These are phyloP conservation scores for Pseudopipra pipra DNA, from an alignment of 2,113 vertebrate genomes.

Conservation along the genomic window DNA sequence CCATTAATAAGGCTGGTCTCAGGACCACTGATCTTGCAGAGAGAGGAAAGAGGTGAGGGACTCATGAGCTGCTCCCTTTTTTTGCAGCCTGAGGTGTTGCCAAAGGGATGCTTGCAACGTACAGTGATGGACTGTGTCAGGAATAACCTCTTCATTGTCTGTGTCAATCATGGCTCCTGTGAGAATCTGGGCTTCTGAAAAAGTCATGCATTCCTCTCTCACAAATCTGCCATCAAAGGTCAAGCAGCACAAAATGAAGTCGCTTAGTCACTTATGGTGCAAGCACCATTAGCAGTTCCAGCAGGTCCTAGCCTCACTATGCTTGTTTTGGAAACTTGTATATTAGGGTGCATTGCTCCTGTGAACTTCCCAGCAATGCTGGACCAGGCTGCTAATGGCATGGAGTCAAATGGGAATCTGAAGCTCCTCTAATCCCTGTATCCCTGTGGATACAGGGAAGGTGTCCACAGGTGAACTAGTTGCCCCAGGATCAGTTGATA, in stretches of 20 bases:
- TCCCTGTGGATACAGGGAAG: neutral
- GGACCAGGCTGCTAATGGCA: neutral
- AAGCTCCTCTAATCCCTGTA: neutral
- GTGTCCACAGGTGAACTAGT: neutral
- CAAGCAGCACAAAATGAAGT: neutral
- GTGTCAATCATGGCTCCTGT: accelerated
- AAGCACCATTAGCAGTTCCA: neutral
- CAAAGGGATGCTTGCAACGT: neutral
- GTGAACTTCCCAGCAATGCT: accelerated
- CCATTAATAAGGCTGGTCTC: neutral
- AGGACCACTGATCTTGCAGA: neutral
- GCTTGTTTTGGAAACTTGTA: neutral
- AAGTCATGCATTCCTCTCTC: accelerated
- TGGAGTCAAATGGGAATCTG: neutral
- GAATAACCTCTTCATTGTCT: neutral
- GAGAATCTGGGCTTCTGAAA: neutral
- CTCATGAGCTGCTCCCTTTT: neutral
- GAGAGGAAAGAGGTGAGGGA: neutral
- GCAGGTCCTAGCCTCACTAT: neutral
- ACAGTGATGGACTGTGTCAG: neutral
- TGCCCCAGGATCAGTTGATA: neutral
- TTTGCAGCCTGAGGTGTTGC: neutral
- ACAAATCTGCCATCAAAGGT: neutral
- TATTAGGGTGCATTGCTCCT: neutral
- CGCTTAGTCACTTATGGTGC: neutral